A percentile compares a stretch with the other conserved stretches of the same genome.
Conservation (phyloP, 2,888 invertebrate genomes). For the Eupithecia abbreviata region DNA sequence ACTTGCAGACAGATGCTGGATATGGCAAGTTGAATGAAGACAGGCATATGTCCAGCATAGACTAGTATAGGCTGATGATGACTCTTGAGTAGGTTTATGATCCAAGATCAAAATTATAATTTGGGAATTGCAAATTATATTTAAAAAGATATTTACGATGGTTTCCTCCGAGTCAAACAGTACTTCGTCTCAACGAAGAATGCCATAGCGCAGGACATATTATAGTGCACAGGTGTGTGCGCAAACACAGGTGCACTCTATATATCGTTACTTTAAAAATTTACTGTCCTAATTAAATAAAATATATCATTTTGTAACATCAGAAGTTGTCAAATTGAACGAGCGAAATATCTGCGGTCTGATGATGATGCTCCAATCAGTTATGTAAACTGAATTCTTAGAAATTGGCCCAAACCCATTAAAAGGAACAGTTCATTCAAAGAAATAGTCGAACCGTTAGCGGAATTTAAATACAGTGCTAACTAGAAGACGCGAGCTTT, state of each 20-base stretch:
- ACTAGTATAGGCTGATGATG: too few species aligned
- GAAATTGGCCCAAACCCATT: slow-evolving; percentile 22
- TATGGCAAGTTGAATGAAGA: too few species aligned
- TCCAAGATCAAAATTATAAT: not conserved
- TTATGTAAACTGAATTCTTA: slow-evolving; percentile 22
- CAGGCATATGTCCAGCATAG: too few species aligned
- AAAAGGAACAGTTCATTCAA: slow-evolving; percentile 18
- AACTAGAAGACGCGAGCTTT: slow-evolving; percentile 1
- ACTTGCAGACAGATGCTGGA: too few species aligned
- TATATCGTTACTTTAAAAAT: too few species aligned
- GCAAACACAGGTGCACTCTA: too few species aligned
- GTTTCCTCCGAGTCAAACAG: too few species aligned
- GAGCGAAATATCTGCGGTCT: not conserved
- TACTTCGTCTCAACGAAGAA: too few species aligned
- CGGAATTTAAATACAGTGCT: slow-evolving; percentile 34
- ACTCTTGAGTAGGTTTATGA: not conserved
- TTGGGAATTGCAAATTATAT: not conserved
- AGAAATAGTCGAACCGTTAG: slow-evolving; percentile 37
- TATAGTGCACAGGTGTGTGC: too few species aligned
- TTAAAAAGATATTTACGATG: too few species aligned
- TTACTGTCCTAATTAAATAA: not conserved
- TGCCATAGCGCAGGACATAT: too few species aligned
- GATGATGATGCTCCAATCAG: slow-evolving; percentile 12
- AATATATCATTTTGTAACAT: not conserved
- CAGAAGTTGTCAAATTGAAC: not conserved